These are phyloP conservation scores for Marcusenius ussheri DNA, from an alignment of 2,113 vertebrate species.

Conservation along the genomic window DNA sequence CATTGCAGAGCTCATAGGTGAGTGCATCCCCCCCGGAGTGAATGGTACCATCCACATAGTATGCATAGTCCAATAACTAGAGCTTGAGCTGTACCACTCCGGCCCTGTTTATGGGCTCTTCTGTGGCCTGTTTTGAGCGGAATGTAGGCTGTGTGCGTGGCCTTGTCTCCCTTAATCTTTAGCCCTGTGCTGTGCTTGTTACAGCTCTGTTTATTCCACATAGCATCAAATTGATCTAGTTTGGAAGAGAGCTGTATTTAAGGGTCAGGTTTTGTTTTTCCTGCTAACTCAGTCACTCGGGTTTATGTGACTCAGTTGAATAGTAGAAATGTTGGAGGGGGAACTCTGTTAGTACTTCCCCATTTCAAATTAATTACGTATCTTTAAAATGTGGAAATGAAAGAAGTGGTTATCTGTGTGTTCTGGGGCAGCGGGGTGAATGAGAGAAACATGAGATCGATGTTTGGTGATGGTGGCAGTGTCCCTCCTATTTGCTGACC, in stretches of 20 bases:
- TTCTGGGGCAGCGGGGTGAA: not conserved
- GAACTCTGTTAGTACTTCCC: not conserved
- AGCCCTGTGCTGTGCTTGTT: not conserved
- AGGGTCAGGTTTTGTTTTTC: not conserved
- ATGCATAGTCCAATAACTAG: not conserved
- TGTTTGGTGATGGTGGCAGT: not conserved
- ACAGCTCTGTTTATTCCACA: not conserved
- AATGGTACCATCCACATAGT: not conserved
- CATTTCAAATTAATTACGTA: not conserved
- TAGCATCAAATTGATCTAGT: not conserved
- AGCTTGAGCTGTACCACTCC: not conserved
- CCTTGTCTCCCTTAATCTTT: not conserved
- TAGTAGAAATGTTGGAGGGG: not conserved
- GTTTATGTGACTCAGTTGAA: not conserved
- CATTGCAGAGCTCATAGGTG: constrained; percentile 92
- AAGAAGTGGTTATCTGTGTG: not conserved
- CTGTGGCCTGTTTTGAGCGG: not conserved
- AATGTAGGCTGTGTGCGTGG: not conserved
- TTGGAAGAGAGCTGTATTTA: not conserved
- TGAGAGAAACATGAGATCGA: not conserved
- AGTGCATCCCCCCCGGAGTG: constrained; percentile 41
- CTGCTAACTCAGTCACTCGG: not conserved
- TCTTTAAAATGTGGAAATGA: not conserved
- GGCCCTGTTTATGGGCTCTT: not conserved
- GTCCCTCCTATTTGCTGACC: not conserved